Evolutionary conservation across 1,140 invertebrate genomes (phyloP), one percentile per base, ranked within the genome.

Genomic region (Chymomyza costata): DNA sequence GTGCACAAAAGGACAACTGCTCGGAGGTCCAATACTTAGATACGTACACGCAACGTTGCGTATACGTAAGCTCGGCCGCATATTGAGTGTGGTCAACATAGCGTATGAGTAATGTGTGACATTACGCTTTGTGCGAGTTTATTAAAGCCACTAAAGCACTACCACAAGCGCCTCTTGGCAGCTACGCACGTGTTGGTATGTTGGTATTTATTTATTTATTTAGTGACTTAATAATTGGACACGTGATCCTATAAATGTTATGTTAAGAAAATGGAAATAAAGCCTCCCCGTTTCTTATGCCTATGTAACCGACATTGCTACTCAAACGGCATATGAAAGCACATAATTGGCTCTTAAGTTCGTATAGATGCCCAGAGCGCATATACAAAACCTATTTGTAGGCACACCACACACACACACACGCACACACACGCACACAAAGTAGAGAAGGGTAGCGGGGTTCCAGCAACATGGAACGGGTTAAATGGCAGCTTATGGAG

Each of bases 141-240:
- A 32, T 39, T 34, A 25, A 13, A n/a, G n/a, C 21, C 21, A 25
- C 21, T 5, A 3, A 25, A 3, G 8, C 21, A 25, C 21, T 3
- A 25, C 21, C 21, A n/a, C n/a, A n/a, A n/a, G n/a, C n/a, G n/a
- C n/a, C 28, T 28, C 31, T 65, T 3, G 45, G 37, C 18, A 11
- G 38, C 21, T 39, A 55, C 17, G 67, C 71, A 78, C 71, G 67
- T 78, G 71, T 80, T 73, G 35, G 62, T 43, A 65, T 61, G 25
- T 63, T 40, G 63, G 66, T 64, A 67, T 80, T 80, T 78, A 78
- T 80, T 80, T 78, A 78, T 71, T 78, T 78, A 80, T 78, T 78
- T 71, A 67, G 73, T 80, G 73, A 67, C 71, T 78, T 71, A 78
- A 78, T 78, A 78, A 78, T 78, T 78, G 73, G 78, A 62, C 71